Percentiles rank a stretch among this genome's conserved stretches.
Evolutionary conservation across 1,140 invertebrate species (phyloP).

Genomic region (Scaptomyza montana): DNA sequence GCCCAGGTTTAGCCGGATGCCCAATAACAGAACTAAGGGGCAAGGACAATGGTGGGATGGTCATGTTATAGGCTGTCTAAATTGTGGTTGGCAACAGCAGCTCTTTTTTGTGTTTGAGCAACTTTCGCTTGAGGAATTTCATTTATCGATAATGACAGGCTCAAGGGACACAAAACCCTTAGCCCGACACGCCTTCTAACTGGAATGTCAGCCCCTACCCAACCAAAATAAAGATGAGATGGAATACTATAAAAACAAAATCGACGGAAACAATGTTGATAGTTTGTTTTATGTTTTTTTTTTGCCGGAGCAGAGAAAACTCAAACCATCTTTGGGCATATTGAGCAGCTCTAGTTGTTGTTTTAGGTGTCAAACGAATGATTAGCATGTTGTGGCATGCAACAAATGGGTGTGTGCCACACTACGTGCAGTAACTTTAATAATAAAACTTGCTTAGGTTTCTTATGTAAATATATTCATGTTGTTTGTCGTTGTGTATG

Average conservation of each 20-base stretch:
- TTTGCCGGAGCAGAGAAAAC: no score
- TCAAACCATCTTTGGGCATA: constrained; percentile 38
- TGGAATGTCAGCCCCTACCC: background rate
- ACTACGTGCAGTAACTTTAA: constrained; percentile 67
- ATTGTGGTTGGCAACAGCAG: background rate
- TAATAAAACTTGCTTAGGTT: constrained; percentile 53
- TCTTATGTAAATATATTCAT: constrained; percentile 33
- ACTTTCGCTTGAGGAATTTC: constrained; percentile 60
- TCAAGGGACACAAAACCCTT: constrained; percentile 12
- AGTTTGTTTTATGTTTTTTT: no score
- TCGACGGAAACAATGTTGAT: background rate
- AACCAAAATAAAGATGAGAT: background rate
- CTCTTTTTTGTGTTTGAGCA: constrained; percentile 15
- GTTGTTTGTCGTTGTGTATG: background rate
- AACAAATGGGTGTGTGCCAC: constrained; percentile 27
- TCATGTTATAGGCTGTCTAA: background rate
- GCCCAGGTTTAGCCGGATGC: constrained; percentile 26
- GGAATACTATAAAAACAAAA: constrained; percentile 18
- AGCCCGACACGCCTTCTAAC: background rate
- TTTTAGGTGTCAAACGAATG: background rate
- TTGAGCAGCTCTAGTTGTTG: constrained; percentile 30
- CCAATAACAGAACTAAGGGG: background rate
- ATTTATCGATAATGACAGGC: constrained; percentile 67
- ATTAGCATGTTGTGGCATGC: constrained; percentile 50
- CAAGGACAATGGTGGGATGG: background rate